Evolutionary conservation across 2,888 invertebrate species (phyloP).

Genomic region (Clivina fossor): DNA sequence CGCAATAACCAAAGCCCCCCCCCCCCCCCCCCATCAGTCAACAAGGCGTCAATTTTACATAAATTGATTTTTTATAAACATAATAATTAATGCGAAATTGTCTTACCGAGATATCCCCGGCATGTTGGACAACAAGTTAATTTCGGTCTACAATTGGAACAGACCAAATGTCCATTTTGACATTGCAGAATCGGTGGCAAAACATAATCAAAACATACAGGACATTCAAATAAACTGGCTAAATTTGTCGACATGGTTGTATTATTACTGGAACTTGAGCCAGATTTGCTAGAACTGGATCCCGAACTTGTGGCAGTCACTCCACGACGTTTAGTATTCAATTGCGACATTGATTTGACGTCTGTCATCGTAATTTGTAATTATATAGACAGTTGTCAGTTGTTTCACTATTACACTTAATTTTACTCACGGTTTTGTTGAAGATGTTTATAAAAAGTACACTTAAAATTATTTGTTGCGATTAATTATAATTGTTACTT

Average conservation of each 20-base stretch:
- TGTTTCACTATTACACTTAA: too few species aligned
- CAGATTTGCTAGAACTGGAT: conserved; percentile 43
- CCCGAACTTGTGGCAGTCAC: conserved; percentile 41
- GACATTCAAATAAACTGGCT: conserved; percentile 91
- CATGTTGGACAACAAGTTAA: conserved; percentile 97
- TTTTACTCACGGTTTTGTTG: too few species aligned
- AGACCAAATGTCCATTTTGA: conserved; percentile 97
- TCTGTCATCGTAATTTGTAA: too few species aligned
- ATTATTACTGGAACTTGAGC: conserved; percentile 59
- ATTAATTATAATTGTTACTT: too few species aligned
- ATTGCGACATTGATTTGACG: conserved; percentile 30
- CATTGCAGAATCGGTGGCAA: conserved; percentile 98
- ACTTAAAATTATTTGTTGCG: too few species aligned
- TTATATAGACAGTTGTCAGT: too few species aligned
- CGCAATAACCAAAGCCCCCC: too few species aligned
- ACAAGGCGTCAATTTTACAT: too few species aligned
- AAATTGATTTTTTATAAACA: too few species aligned
- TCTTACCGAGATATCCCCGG: conserved; percentile 84
- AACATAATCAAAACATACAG: conserved; percentile 99
- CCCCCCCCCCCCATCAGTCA: too few species aligned
- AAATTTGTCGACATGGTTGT: conserved; percentile 80
- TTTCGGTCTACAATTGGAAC: conserved; percentile 96
- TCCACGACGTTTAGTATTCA: conserved; percentile 45
- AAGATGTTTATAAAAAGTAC: too few species aligned
- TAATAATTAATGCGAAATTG: too few species aligned